Percentiles rank a stretch among this genome's conserved stretches.
phyloP scores from a whole-genome alignment of 2,888 invertebrate species.

The Agriopis leucophaearia region DNA sequence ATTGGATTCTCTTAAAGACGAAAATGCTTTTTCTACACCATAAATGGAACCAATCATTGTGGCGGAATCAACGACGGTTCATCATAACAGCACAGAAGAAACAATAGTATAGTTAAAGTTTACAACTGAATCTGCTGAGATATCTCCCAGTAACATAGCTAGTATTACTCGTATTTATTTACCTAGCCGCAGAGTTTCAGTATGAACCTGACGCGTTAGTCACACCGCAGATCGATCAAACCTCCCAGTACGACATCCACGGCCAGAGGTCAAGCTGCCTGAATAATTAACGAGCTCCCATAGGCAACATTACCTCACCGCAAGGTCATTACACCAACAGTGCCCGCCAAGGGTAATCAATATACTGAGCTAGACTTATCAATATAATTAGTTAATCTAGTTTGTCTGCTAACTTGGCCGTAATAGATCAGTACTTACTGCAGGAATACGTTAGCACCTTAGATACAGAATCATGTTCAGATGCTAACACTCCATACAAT shows the following conservation, averaged over 20 bases:
- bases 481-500: too few species aligned
- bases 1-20: neutral
- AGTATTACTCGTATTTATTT: neutral
- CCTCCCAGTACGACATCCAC: constrained; percentile 3
- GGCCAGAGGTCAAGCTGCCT: constrained; percentile 34
- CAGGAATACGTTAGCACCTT: too few species aligned
- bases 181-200: neutral
- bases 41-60: too few species aligned
- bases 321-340: constrained; percentile 8
- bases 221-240: constrained; percentile 27
- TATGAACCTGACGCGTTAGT: neutral
- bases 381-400: neutral
- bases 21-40: too few species aligned
- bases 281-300: constrained; percentile 27
- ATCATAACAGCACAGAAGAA: too few species aligned
- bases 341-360: constrained; percentile 2
- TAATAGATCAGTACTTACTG: too few species aligned
- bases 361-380: constrained; percentile 2
- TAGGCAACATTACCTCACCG: constrained; percentile 31
- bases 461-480: too few species aligned
- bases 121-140: neutral
- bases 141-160: neutral
- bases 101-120: neutral
- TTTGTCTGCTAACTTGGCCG: too few species aligned
- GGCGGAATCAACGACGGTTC: too few species aligned